Evolutionary conservation across 2,888 invertebrate species (phyloP), one percentile per base, ranked within the genome.

Genomic region (Drosophila recens): DNA sequence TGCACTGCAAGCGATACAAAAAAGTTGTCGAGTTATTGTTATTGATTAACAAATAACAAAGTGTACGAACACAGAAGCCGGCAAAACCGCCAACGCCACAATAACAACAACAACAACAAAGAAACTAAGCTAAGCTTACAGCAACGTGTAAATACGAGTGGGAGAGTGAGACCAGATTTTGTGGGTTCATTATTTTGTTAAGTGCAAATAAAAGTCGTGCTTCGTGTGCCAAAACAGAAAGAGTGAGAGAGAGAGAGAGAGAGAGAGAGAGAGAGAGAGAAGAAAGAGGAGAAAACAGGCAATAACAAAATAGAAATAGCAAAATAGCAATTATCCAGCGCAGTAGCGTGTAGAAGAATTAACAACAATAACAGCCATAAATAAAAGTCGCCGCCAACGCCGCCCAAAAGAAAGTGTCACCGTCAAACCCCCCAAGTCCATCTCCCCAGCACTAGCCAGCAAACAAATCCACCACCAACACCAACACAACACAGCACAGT

Each of bases 361-460:
- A 81, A 67, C 62, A 77, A 80, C 63, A 79, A 73, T 73, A 72
- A 80, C 59, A 72, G 64, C 63, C 67, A 72, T 67, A 67, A 80
- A 71, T 72, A 72, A 80, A 63, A 67, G 66, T 53, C 54, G 78
- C 53, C 72, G 68, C 73, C 73, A 58, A 77, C 78, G 70, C 79
- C 74, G 65, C 66, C 73, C 65, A 66, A 80, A 75, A 79, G 79
- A 78, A 78, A 78, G 78, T 78, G 78, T 78, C 77, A 72, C 67
- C 67, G 62, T 58, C 64, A 51, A 27, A 27, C 27, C 17, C 36
- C 45, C 57, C 52, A 17, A 45, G 36, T 11, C 36, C 59, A 57
- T 51, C 64, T 49, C 38, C 58, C 30, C 58, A 27, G 17, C 56
- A 51, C 30, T 54, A 27, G 13, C 56, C 48, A 42, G 51, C 71